Base-by-base conservation (phyloP, 1,140 invertebrate genomes). In the Antheraea mylitta region DNA sequence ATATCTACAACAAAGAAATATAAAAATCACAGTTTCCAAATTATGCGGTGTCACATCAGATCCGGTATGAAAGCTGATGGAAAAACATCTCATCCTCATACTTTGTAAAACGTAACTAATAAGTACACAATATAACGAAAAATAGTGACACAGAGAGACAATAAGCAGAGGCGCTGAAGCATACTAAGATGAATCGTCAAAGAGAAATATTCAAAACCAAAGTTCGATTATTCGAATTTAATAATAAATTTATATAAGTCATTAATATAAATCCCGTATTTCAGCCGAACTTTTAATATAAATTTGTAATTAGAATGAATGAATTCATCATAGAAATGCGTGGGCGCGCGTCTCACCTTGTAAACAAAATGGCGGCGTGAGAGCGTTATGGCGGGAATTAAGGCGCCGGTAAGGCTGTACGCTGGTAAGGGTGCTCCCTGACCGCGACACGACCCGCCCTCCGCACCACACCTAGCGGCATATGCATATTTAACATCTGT, bases 391-490 rank as follows among this genome's bases (percentile, higher is more conserved):
- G 85, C 87, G 83, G 81, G 85, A 83, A 79, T 85, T 92, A 92
- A 78, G 89, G 89, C 83, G 89, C 89, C 78, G 89, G 90, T 83
- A 91, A 86, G 80, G 88, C 96, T 89, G 96, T 96, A 94, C 97
- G 97, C 95, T 97, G 96, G 95, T 98, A 98, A 93, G 97, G 97
- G 95, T 98, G 97, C 93, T 98, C 97, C 94, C 96, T 94, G 92
- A 96, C 95, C 94, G 95, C 95, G 93, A 96, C 96, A 90, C 96
- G 95, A 92, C 95, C 96, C 94, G 96, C 96, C 93, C 95, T 95
- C 93, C 94, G 93, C 92, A 94, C 92, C 89, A 94, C 92, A 92
- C 93, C 93, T 94, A 94, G 89, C 93, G 86, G 87, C 90, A 93
- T 80, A 91, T 71, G 65, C 78, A 92, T 72, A 85, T 91, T 84